A percentile compares a stretch with the other conserved stretches of the same genome.
Conservation (phyloP, 2,113 vertebrate genomes). For the Megaceryle torquata region DNA sequence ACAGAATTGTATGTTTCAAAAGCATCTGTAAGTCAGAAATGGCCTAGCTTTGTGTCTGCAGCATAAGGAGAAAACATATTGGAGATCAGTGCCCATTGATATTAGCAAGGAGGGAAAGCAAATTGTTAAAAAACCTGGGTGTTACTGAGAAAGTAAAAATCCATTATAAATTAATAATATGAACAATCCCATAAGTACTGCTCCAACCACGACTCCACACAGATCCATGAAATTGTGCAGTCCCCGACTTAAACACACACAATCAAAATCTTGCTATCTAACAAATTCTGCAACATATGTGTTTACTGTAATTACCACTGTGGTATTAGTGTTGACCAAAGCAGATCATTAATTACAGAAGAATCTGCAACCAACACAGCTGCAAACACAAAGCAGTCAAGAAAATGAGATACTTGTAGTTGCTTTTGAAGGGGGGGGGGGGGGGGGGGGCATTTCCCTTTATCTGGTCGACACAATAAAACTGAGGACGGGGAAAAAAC, state of each 20-base stretch:
- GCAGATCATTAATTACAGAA: constrained; percentile 35
- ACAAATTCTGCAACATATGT: neutral
- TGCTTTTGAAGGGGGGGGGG: neutral
- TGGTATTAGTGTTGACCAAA: constrained; percentile 20
- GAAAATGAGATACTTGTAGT: constrained; percentile 13
- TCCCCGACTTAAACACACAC: neutral
- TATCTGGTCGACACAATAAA: neutral
- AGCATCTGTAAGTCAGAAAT: neutral
- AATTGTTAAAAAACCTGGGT: neutral
- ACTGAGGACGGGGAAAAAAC: too few species aligned
- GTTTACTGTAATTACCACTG: constrained; percentile 22
- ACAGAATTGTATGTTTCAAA: neutral
- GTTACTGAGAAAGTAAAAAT: neutral
- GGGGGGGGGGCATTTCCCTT: neutral
- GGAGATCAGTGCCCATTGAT: neutral
- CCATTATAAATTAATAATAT: neutral
- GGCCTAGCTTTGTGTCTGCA: neutral
- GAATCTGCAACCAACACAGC: constrained; percentile 34
- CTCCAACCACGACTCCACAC: neutral
- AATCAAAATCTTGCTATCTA: neutral
- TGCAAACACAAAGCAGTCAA: constrained; percentile 38
- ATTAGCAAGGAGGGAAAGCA: neutral
- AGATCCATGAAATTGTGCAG: neutral
- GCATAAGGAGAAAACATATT: neutral
- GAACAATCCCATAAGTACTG: neutral